Evolutionary conservation across 2,888 invertebrate genomes (phyloP).

Genomic region (Apoda limacodes): DNA sequence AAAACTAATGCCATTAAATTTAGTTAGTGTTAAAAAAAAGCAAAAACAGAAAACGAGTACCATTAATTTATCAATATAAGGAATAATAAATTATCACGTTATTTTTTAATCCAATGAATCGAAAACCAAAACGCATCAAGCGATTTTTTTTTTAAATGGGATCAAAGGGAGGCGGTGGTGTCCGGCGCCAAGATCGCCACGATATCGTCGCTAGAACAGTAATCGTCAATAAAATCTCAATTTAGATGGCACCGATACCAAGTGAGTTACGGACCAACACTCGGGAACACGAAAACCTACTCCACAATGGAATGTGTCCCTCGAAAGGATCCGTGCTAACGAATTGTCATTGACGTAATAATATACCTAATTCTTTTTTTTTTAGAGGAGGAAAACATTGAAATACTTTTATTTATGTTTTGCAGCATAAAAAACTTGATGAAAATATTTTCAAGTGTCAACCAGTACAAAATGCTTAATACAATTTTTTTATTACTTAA

Average conservation of each 20-base stretch:
- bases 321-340: slow-evolving; percentile 62
- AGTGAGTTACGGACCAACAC: slow-evolving; percentile 65
- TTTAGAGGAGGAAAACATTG: too few relatives aligned
- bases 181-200: slow-evolving; percentile 67
- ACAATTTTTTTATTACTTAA: too few relatives aligned
- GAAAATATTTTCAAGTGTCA: too few relatives aligned
- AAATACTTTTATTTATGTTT: too few relatives aligned
- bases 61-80: background rate
- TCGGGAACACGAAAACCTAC: slow-evolving; percentile 66
- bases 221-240: slow-evolving; percentile 71
- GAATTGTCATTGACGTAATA: too few relatives aligned
- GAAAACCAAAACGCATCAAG: too few relatives aligned
- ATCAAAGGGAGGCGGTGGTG: slow-evolving; percentile 40
- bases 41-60: slow-evolving; percentile 2
- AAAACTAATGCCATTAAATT: too few relatives aligned
- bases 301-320: slow-evolving; percentile 59
- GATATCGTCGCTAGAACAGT: slow-evolving; percentile 66
- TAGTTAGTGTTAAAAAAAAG: too few relatives aligned
- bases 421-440: too few relatives aligned
- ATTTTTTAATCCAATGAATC: too few relatives aligned
- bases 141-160: slow-evolving; percentile 26
- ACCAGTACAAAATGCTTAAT: too few relatives aligned
- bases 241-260: slow-evolving; percentile 67
- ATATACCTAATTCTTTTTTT: too few relatives aligned
- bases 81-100: slow-evolving; percentile 6